Evolutionary conservation across 2,113 vertebrate genomes (phyloP).

Genomic region (Phaetusa simplex): DNA sequence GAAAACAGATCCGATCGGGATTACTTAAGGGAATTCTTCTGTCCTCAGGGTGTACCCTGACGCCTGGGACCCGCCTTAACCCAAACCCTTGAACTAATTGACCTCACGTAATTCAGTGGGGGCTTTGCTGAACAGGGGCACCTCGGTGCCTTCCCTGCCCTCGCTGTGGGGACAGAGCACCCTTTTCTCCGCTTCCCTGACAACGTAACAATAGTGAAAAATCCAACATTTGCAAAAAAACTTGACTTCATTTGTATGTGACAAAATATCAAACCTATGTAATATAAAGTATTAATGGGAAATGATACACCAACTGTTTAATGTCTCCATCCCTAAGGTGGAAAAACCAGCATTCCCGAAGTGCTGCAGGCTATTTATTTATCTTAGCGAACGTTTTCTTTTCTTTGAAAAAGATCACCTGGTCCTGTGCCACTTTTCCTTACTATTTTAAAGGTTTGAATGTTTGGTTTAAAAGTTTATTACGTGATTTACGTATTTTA

Average conservation of each 20-base stretch:
- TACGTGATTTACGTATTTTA: background rate
- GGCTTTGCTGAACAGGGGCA: background rate
- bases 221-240: rapidly evolving
- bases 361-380: background rate
- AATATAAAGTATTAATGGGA: background rate
- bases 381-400: background rate
- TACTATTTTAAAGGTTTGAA: background rate
- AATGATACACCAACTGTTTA: background rate
- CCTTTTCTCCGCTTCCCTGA: background rate
- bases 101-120: background rate
- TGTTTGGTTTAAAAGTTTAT: background rate
- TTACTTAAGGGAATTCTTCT: background rate
- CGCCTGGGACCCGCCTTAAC: background rate
- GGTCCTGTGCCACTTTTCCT: background rate
- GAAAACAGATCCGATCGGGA: background rate
- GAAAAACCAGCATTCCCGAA: background rate
- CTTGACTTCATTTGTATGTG: background rate
- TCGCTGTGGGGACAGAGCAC: background rate
- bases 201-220: rapidly evolving
- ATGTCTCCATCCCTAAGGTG: background rate
- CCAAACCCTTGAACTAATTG: background rate
- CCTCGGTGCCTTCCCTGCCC: background rate
- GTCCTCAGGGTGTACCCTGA: background rate
- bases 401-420: background rate
- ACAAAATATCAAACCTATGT: background rate